Percentiles rank a stretch among this genome's conserved stretches.
These are phyloP conservation scores for Pitangus sulphuratus DNA, from an alignment of 2,797 vertebrate species.

Conservation along the genomic window DNA sequence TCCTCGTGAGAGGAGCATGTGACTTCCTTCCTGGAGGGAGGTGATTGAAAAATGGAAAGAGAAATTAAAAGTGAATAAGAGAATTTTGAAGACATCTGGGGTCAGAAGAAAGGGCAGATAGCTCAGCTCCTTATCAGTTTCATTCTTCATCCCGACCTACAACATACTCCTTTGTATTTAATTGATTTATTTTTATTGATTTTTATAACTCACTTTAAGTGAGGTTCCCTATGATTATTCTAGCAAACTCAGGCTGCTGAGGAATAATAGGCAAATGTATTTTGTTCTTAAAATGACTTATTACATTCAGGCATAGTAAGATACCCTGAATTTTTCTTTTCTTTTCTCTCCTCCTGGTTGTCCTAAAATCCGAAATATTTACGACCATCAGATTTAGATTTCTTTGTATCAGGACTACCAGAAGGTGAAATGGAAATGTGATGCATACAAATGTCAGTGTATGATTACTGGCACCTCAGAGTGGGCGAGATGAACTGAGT, in stretches of 20 bases:
- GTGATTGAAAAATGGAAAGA: not conserved
- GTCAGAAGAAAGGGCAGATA: not conserved
- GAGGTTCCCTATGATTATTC: not conserved
- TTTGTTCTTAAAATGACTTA: not conserved
- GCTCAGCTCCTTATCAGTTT: not conserved
- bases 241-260: not conserved
- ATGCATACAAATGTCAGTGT: not conserved
- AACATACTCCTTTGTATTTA: not conserved
- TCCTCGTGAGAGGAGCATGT: not conserved
- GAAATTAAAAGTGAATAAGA: slow-evolving; percentile 11
- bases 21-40: not conserved
- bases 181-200: not conserved
- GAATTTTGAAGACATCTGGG: not conserved
- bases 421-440: not conserved
- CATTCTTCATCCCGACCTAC: not conserved
- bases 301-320: not conserved
- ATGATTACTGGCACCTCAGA: not conserved
- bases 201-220: not conserved
- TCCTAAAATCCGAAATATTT: not conserved
- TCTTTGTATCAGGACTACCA: not conserved
- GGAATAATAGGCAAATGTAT: not conserved
- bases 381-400: not conserved
- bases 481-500: not conserved
- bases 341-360: not conserved
- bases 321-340: not conserved